Evolutionary conservation across 2,888 invertebrate genomes (phyloP), one percentile per base, ranked within the genome.

Genomic region (Agrotis puta): DNA sequence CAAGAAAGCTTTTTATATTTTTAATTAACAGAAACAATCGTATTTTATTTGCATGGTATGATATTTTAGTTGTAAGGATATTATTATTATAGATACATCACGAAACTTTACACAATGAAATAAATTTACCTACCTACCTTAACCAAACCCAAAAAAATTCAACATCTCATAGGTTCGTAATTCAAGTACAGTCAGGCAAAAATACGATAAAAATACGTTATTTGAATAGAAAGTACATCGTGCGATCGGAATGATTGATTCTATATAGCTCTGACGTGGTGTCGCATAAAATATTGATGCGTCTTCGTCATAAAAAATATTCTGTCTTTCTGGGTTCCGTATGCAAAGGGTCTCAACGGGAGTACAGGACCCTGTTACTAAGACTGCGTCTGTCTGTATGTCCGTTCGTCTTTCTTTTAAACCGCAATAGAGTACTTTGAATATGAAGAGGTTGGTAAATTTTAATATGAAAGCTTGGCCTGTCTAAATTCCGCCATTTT

Each of bases 161-260:
- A 75, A 76, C 85, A 79, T 82, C 72, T 81, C 71, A 74, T 76
- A 74, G 54, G 78, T 77, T 72, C 51, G 78, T 73, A 77, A 78
- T 74, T 80, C 77, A 80, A 65, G 45, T 82, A 79, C 73, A 59
- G 68, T 63, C 64, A 39, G 58, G 76, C 78, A 79, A 85, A 87
- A 85, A 87, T 79, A 76, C 81, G 78, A 76, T 74, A 91, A 91
- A 91, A 89, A 90, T 88, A 89, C 87, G 88, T 79, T 86, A 87
- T 87, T 84, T 79, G 92, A 92, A 93, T 93, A 92, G 90, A 90
- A 92, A 93, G 89, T 91, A 90, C 83, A 84, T 79, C 66, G 76
- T 79, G 81, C 82, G 82, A 77, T 85, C 81, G 75, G 89, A 88
- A 90, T 90, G 90, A 90, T 90, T 90, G 90, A 90, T 90, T 88